Conservation (phyloP, 2,888 invertebrate species). For the Epistrophe grossulariae region DNA sequence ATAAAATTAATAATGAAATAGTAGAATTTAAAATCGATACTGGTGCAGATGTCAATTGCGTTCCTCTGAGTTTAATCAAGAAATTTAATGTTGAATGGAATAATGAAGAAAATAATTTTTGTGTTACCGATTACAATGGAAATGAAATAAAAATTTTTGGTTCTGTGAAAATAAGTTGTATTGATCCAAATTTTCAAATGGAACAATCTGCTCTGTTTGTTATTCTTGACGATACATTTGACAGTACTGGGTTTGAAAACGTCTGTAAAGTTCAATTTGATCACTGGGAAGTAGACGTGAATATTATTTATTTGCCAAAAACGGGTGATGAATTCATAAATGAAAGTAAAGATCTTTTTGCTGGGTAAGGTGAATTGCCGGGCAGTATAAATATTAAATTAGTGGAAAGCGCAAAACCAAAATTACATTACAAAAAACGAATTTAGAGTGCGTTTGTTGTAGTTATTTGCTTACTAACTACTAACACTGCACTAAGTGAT, state of each 20-base stretch:
- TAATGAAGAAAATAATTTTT: conserved; percentile 50
- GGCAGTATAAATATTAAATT: conserved; percentile 49
- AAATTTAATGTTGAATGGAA: conserved; percentile 34
- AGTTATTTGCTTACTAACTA: too few species aligned
- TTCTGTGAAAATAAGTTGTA: conserved; percentile 23
- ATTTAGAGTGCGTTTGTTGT: too few species aligned
- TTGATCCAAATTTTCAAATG: conserved; percentile 29
- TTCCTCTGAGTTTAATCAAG: conserved; percentile 42
- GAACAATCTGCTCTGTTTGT: conserved; percentile 48
- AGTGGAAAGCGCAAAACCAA: conserved; percentile 69
- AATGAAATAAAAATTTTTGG: conserved; percentile 65
- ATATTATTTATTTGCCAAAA: conserved; percentile 29
- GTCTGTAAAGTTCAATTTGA: conserved; percentile 36
- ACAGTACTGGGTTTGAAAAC: conserved; percentile 43
- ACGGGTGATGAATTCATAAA: conserved; percentile 36
- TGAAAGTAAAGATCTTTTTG: conserved; percentile 59
- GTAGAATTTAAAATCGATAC: conserved; percentile 56
- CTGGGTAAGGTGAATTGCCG: conserved; percentile 68
- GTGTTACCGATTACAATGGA: conserved; percentile 67
- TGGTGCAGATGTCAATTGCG: conserved; percentile 50
- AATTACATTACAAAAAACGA: conserved; percentile 73
- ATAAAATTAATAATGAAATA: conserved; percentile 26
- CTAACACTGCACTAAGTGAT: too few species aligned
- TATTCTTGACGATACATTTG: conserved; percentile 35
- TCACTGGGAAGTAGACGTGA: conserved; percentile 47